Evolutionary conservation across 1,140 invertebrate genomes (phyloP).

Genomic region (Nephotettix cincticeps): DNA sequence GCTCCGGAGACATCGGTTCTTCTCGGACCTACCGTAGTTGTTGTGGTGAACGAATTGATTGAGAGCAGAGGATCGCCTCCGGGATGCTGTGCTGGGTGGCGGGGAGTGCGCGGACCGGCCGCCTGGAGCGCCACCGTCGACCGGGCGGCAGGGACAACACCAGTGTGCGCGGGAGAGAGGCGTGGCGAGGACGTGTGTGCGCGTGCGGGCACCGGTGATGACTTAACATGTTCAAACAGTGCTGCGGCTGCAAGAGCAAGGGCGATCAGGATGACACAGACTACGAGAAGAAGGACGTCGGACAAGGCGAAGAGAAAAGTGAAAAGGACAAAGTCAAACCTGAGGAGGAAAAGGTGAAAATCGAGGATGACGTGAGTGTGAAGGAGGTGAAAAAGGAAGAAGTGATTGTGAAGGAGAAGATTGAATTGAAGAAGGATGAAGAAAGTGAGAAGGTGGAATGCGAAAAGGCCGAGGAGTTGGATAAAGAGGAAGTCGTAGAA

Average conservation of each 20-base stretch:
- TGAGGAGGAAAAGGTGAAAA: constrained; percentile 11
- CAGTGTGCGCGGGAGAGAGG: not conserved
- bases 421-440: not conserved
- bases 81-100: constrained; percentile 4
- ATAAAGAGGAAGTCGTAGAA: not conserved
- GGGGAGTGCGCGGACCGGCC: not conserved
- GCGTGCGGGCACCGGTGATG: not conserved
- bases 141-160: not conserved
- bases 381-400: not conserved
- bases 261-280: constrained; percentile 2
- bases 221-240: constrained; percentile 30
- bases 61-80: no score
- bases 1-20: constrained; percentile 69
- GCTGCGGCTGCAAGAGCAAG: constrained; percentile 25
- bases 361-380: not conserved
- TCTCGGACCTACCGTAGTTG: constrained; percentile 62
- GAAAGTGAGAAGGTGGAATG: not conserved
- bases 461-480: not conserved
- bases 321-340: no score
- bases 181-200: not conserved
- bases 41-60: no score
- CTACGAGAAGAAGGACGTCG: not conserved
- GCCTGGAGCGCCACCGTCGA: not conserved
- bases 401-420: not conserved
- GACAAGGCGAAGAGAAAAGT: not conserved